Percentiles rank a stretch among this genome's conserved stretches.
These are phyloP conservation scores for Marronus borbonicus DNA, from an alignment of 2,888 invertebrate genomes.

Conservation along the genomic window DNA sequence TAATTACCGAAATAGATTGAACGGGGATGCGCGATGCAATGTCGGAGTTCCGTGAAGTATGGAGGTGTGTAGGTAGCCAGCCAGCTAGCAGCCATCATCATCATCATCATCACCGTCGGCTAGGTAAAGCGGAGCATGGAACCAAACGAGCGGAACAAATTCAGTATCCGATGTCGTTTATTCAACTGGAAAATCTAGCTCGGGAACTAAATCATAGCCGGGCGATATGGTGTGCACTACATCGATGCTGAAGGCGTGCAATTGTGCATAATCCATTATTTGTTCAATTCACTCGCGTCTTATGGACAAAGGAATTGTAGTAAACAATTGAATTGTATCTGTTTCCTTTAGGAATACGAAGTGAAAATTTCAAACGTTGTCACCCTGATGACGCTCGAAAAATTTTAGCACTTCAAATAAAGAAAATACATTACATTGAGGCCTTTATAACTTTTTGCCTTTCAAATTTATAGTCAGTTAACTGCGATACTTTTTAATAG, in stretches of 20 bases:
- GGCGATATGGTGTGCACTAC: neutral
- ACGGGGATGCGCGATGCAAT: neutral
- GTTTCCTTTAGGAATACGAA: no score
- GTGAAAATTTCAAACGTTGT: no score
- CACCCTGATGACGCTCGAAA: no score
- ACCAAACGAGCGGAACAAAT: constrained; percentile 33
- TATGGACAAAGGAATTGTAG: no score
- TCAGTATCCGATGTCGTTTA: constrained; percentile 13
- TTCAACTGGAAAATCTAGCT: constrained; percentile 18
- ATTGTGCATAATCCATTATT: neutral
- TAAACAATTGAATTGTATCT: no score
- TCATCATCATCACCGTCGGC: neutral
- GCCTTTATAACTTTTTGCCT: no score
- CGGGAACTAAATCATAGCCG: constrained; percentile 22
- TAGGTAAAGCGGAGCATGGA: neutral
- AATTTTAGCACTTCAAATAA: no score
- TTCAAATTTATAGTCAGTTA: no score
- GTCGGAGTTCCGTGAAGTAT: neutral
- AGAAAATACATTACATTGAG: no score
- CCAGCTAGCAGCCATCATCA: neutral
- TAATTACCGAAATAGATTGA: constrained; percentile 37
- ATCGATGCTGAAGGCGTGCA: neutral
- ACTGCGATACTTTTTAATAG: no score
- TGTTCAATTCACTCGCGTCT: no score
- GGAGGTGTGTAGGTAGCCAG: neutral